These are phyloP conservation scores for Perca fluviatilis DNA, from an alignment of 2,113 vertebrate species.

Conservation along the genomic window DNA sequence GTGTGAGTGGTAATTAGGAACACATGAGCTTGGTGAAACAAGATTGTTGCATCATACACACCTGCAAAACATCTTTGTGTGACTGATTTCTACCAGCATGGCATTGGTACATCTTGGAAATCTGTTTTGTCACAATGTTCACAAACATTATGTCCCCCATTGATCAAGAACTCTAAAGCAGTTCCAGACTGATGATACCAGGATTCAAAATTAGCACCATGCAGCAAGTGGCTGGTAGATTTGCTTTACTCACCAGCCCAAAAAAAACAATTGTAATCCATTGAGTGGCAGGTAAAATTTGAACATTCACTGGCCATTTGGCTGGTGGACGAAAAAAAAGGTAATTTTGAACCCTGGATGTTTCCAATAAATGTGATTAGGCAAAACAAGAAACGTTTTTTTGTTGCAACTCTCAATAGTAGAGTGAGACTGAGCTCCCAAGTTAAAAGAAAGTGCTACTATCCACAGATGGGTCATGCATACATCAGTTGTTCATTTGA, in stretches of 20 bases:
- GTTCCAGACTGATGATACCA: not conserved
- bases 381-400: not conserved
- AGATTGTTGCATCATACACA: not conserved
- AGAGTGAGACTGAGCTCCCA: not conserved
- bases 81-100: not conserved
- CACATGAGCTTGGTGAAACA: not conserved
- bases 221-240: too few relatives aligned
- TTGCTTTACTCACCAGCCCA: too few relatives aligned
- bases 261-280: too few relatives aligned
- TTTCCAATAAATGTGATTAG: not conserved
- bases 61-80: not conserved
- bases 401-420: not conserved
- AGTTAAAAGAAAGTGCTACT: not conserved
- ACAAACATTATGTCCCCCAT: not conserved
- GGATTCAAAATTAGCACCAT: too few relatives aligned
- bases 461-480: conserved; percentile 5
- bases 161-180: not conserved
- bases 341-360: too few relatives aligned
- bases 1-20: conserved; percentile 7
- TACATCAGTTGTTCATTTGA: conserved; percentile 16
- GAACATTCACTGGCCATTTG: too few relatives aligned
- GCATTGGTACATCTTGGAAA: not conserved
- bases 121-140: not conserved
- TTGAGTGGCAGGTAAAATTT: too few relatives aligned
- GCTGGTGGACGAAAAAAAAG: too few relatives aligned